A percentile compares a stretch with the other conserved stretches of the same genome.
Conservation (phyloP, 2,113 vertebrate species). For the Malurus elegans region DNA sequence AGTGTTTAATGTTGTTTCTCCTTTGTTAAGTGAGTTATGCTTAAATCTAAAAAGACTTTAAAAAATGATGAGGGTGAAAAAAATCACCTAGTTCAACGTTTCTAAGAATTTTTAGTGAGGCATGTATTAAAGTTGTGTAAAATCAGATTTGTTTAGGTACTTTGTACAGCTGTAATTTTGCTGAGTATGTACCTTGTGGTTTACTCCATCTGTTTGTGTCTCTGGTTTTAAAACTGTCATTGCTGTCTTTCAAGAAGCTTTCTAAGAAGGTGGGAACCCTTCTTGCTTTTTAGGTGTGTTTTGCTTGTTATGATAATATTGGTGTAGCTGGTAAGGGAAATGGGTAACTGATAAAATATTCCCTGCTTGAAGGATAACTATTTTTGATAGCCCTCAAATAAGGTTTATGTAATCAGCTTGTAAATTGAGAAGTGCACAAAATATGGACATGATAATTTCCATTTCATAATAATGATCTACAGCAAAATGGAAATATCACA, state of each 20-base stretch:
- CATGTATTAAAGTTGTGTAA: neutral
- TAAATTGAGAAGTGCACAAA: conserved; percentile 59
- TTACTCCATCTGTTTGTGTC: neutral
- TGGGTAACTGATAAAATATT: neutral
- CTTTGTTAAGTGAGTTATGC: neutral
- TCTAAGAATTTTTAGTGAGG: neutral
- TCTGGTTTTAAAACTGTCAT: neutral
- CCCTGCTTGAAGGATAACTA: conserved; percentile 24
- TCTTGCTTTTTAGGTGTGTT: neutral
- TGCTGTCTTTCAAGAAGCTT: neutral
- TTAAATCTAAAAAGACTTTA: neutral
- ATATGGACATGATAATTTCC: conserved; percentile 53
- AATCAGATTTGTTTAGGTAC: neutral
- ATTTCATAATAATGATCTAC: conserved; percentile 59
- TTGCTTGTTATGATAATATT: neutral
- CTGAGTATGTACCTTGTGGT: neutral
- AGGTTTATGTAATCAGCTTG: conserved; percentile 65
- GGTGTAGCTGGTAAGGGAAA: neutral
- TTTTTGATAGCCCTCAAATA: conserved; percentile 54
- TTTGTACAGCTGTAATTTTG: neutral
- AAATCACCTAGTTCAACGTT: neutral
- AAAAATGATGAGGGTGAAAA: neutral
- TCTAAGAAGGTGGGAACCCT: neutral
- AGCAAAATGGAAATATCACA: conserved; percentile 58
- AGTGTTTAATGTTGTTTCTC: neutral